Evolutionary conservation across 2,888 invertebrate genomes (phyloP).

Genomic region (Spisula solida): DNA sequence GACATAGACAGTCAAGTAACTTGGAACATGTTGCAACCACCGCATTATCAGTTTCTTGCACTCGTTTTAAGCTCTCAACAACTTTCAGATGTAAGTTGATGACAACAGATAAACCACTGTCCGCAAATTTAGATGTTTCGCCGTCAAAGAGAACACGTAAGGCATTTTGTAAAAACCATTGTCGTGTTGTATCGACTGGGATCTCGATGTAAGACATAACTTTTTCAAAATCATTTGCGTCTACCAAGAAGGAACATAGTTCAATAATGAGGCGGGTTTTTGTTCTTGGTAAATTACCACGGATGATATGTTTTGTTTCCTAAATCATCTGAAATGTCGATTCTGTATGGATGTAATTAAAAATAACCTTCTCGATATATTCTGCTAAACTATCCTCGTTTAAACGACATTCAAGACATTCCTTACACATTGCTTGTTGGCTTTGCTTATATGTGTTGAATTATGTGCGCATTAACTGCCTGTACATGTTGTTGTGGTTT

Average conservation of each 20-base stretch:
- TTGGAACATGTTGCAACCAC: not conserved
- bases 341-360: not conserved
- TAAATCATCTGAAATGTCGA: not conserved
- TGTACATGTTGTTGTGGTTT: not conserved
- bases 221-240: not conserved
- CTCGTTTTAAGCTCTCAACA: not conserved
- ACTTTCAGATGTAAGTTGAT: not conserved
- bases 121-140: not conserved
- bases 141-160: not conserved
- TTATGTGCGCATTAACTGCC: not conserved
- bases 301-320: not conserved
- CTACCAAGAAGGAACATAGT: not conserved
- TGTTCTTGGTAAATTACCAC: not conserved
- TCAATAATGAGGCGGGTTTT: not conserved
- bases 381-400: not conserved
- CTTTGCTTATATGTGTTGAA: not conserved
- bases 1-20: not conserved
- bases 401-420: not conserved
- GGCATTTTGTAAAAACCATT: not conserved
- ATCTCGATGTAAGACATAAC: not conserved
- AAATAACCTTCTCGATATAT: not conserved
- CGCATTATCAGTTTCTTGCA: not conserved
- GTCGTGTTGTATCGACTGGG: not conserved
- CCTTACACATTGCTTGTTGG: not conserved
- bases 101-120: not conserved